Base-by-base conservation (phyloP, 2,797 vertebrate species). In the Sciurus vulgaris region DNA sequence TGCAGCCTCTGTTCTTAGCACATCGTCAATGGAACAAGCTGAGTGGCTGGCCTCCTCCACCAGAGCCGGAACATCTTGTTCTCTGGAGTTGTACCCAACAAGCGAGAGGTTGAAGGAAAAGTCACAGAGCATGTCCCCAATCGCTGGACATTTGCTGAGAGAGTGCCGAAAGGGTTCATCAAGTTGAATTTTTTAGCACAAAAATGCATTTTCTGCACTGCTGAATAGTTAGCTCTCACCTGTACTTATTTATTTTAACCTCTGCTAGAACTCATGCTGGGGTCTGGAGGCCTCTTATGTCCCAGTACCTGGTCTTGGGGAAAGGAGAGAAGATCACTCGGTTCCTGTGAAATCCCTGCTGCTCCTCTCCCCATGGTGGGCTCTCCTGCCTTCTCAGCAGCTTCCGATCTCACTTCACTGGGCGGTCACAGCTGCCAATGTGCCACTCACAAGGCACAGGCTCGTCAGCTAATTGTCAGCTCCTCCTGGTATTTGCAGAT, bases 131-230 rank as follows among this genome's bases (percentile, higher is more conserved):
- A 98, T 96, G 86, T 92, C 93, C 93, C 87, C 86, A 91, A 79
- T 78, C 63, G 69, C 92, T 96, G 87, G 94, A 96, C 93, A 97
- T 97, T 98, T 98, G 96, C 97, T 93, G 97, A 97, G 95, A 97
- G 95, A 97, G 92, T 96, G 81, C 87, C 97, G 96, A 51, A 49
- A 35, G 15, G 93, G 86, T 94, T 96, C 92, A 96, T 96, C 94
- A 95, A 94, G 89, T 93, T 97, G 97, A 97, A 91, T 96, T 97
- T 91, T 97, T 98, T 92, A 92, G 86, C 93, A 96, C 96, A 91
- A 97, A 96, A 96, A 91, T 92, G 92, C 74, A 61, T 35, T 56
- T 94, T 98, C 83, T 95, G 93, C 92, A 91, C 67, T 89, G 95
- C 78, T 56, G 49, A 67, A 14, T 70, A 67, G 96, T 98, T 44